Percentiles rank a stretch among this genome's conserved stretches.
phyloP scores from a whole-genome alignment of 2,888 invertebrate species.

The Teleogryllus oceanicus region DNA sequence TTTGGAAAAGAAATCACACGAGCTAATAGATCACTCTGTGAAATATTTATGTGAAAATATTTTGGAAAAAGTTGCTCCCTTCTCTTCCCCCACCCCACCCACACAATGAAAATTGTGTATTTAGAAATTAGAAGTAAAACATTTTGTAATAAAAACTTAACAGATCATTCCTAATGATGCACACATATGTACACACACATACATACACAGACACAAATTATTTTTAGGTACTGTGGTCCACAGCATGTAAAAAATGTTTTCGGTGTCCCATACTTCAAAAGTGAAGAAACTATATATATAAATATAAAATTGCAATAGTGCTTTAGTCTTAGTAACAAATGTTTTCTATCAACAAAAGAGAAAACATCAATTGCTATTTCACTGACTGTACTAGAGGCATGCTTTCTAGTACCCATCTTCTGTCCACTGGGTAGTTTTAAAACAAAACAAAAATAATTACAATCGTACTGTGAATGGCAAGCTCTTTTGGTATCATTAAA shows the following conservation, averaged over 20 bases:
- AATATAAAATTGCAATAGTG: slow-evolving; percentile 27
- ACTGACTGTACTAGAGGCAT: slow-evolving; percentile 26
- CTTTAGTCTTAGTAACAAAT: slow-evolving; percentile 25
- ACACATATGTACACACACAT: slow-evolving; percentile 24
- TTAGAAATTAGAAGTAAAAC: slow-evolving; percentile 27
- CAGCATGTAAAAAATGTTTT: slow-evolving; percentile 29
- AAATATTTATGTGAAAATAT: slow-evolving; percentile 27
- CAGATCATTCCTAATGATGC: slow-evolving; percentile 11
- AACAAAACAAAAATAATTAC: slow-evolving; percentile 12
- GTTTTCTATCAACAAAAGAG: slow-evolving; percentile 12
- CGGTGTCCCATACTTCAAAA: slow-evolving; percentile 29
- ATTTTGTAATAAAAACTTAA: slow-evolving; percentile 23
- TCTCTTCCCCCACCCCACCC: slow-evolving; percentile 21
- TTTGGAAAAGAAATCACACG: slow-evolving; percentile 7
- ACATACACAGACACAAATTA: slow-evolving; percentile 29
- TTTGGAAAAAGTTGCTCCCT: slow-evolving; percentile 23
- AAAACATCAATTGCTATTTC: slow-evolving; percentile 1
- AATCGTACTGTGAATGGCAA: slow-evolving; percentile 20
- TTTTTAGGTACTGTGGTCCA: slow-evolving; percentile 33
- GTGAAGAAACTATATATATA: slow-evolving; percentile 23
- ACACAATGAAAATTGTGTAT: slow-evolving; percentile 27
- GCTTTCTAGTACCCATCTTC: slow-evolving; percentile 32
- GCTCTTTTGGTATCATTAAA: slow-evolving; percentile 19
- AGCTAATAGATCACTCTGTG: background rate
- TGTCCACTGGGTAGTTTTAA: slow-evolving; percentile 18